A percentile compares a stretch with the other conserved stretches of the same genome.
phyloP scores from a whole-genome alignment of 2,888 invertebrate genomes.

The Zootermopsis nevadensis region DNA sequence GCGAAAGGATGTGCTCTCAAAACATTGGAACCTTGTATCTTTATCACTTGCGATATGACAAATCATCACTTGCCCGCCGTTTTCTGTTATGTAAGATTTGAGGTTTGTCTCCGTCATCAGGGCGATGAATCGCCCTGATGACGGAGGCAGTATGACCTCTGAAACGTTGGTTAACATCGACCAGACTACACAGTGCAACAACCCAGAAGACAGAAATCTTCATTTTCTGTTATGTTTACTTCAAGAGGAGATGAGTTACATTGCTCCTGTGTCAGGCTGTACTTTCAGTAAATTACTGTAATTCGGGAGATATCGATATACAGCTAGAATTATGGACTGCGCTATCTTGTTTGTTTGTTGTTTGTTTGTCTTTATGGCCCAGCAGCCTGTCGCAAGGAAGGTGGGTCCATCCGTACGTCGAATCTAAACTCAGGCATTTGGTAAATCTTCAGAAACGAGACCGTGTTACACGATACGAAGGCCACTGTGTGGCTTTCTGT shows the following conservation, averaged over 20 bases:
- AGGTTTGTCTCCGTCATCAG: too few species aligned
- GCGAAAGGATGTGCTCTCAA: too few species aligned
- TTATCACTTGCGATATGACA: neutral
- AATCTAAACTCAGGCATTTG: slow-evolving; percentile 18
- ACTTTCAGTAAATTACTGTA: slow-evolving; percentile 13
- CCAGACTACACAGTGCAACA: too few species aligned
- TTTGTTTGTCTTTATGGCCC: slow-evolving; percentile 44
- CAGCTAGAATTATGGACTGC: slow-evolving; percentile 41
- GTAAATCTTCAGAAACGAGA: neutral
- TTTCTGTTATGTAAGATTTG: neutral
- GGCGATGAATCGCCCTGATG: too few species aligned
- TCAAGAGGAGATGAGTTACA: neutral
- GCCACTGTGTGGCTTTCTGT: too few species aligned
- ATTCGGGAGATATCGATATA: slow-evolving; percentile 42
- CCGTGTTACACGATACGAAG: neutral
- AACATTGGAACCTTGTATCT: too few species aligned
- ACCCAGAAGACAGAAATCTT: too few species aligned
- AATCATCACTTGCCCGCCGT: neutral
- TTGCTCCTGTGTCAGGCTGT: neutral
- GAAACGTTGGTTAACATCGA: too few species aligned
- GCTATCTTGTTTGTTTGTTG: slow-evolving; percentile 49
- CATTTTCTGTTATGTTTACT: neutral
- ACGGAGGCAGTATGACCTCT: too few species aligned
- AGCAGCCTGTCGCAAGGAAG: slow-evolving; percentile 2
- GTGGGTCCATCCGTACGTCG: neutral